These are phyloP conservation scores for Poeciliopsis turrubarensis DNA, from an alignment of 2,113 vertebrate species.

Conservation along the genomic window DNA sequence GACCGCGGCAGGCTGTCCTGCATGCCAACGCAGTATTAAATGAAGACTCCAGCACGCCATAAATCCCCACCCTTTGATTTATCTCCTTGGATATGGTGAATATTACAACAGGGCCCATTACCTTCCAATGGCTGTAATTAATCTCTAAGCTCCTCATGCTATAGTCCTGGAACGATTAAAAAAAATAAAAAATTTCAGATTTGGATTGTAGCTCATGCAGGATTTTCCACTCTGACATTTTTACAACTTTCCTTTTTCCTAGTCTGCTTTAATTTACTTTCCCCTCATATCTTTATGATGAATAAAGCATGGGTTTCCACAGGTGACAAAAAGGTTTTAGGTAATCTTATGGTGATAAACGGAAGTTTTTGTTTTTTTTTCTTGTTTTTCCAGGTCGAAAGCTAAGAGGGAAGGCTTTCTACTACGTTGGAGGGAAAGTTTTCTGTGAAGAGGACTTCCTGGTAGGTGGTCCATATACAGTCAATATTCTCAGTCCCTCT, in stretches of 20 bases:
- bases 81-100: conserved; percentile 59
- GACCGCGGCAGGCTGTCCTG: neutral
- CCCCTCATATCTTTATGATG: neutral
- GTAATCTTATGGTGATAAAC: neutral
- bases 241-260: conserved; percentile 23
- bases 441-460: conserved; percentile 98
- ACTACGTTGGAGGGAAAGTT: conserved; percentile 95
- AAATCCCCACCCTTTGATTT: conserved; percentile 50
- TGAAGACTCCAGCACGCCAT: conserved; percentile 42
- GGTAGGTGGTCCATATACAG: conserved; percentile 80
- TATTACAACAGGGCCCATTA: conserved; percentile 62
- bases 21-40: conserved; percentile 34
- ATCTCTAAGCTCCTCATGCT: conserved; percentile 40
- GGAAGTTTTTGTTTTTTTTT: neutral
- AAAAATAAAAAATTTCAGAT: conserved; percentile 5
- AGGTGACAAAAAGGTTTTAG: too few species aligned
- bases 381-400: conserved; percentile 73
- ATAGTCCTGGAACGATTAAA: conserved; percentile 36
- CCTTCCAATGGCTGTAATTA: conserved; percentile 59
- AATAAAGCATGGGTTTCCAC: too few species aligned
- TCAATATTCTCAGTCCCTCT: neutral
- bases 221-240: conserved; percentile 30
- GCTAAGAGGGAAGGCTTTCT: conserved; percentile 96
- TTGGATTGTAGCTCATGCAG: conserved; percentile 9
- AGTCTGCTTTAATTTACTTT: neutral